Evolutionary conservation across 2,888 invertebrate genomes (phyloP), one percentile per base, ranked within the genome.

Genomic region (Dastarcus helophoroides): DNA sequence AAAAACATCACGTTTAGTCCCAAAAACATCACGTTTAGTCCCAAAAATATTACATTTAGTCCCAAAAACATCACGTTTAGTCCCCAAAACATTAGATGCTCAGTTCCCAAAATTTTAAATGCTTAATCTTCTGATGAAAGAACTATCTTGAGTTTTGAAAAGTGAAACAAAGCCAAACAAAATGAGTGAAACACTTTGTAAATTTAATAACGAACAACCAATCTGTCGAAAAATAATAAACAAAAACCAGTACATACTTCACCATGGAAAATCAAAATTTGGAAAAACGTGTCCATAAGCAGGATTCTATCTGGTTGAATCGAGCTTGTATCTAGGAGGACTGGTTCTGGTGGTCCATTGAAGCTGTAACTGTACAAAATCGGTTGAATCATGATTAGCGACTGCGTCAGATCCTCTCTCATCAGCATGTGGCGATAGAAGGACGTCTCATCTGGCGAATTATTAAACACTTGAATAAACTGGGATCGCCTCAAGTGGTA

Each of bases 211-310:
- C n/a, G n/a, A n/a, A n/a, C n/a, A n/a, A n/a, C n/a, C n/a, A n/a
- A n/a, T n/a, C n/a, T n/a, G n/a, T n/a, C n/a, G n/a, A n/a, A n/a
- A n/a, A n/a, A n/a, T n/a, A n/a, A n/a, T n/a, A 17, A 30, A 22
- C 11, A 14, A 14, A 7, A 19, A 10, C 30, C n/a, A 22, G 24
- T 31, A 43, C 44, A 54, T 58, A 88, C 89, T 76, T 95, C 95
- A 58, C 98, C 98, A 54, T 95, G 95, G 65, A 95, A 99, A 53
- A 99, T 98, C 33, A 99, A 77, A 53, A 99, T 93, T 65, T 98
- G 98, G 78, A 99, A 99, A 71, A 98, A 99, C 1, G 98, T 97
- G 64, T 99, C 98, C 95, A 99, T 95, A 31, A 99, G 74, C 24
- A 99, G 71, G 51, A 99, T 98, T 36, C 93, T 73, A 61, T 99